Evolutionary conservation across 2,797 vertebrate genomes (phyloP).

Genomic region (Pseudochaenichthys georgianus): DNA sequence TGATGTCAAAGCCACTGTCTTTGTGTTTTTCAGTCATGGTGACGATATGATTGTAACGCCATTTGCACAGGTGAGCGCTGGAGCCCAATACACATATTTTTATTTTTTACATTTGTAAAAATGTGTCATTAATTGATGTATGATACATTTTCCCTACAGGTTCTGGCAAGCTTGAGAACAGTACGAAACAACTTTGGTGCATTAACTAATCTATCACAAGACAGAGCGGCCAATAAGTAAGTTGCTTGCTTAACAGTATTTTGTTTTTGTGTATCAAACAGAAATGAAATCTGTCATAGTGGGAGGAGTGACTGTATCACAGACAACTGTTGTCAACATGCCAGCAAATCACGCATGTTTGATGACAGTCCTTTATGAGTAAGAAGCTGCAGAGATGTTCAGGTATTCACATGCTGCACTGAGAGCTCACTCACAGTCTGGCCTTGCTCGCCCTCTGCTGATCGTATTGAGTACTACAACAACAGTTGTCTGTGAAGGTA

Average conservation of each 20-base stretch:
- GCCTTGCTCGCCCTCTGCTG: slow-evolving; percentile 66
- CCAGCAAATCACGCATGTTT: slow-evolving; percentile 1
- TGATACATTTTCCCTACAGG: slow-evolving; percentile 80
- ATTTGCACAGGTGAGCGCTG: slow-evolving; percentile 94
- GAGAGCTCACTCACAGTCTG: slow-evolving; percentile 8
- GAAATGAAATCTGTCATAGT: not conserved
- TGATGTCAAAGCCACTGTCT: slow-evolving; percentile 42
- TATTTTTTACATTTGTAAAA: not conserved
- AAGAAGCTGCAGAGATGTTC: slow-evolving; percentile 6
- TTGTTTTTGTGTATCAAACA: not conserved
- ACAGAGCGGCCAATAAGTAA: slow-evolving; percentile 94
- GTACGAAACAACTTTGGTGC: slow-evolving; percentile 99
- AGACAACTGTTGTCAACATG: not conserved
- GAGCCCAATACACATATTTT: not conserved
- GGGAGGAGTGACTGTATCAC: slow-evolving; percentile 10
- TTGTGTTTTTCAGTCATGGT: slow-evolving; percentile 92
- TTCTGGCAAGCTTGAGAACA: slow-evolving; percentile 97
- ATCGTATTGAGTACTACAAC: slow-evolving; percentile 60
- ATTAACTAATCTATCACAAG: slow-evolving; percentile 97
- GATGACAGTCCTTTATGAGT: slow-evolving; percentile 8
- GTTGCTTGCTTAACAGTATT: slow-evolving; percentile 58
- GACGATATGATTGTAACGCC: slow-evolving; percentile 99
- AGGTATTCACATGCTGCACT: slow-evolving; percentile 14
- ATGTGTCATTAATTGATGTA: not conserved
- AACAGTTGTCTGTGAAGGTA: slow-evolving; percentile 39